Evolutionary conservation across 2,888 invertebrate species (phyloP).

Genomic region (Ornithoptera priamus): DNA sequence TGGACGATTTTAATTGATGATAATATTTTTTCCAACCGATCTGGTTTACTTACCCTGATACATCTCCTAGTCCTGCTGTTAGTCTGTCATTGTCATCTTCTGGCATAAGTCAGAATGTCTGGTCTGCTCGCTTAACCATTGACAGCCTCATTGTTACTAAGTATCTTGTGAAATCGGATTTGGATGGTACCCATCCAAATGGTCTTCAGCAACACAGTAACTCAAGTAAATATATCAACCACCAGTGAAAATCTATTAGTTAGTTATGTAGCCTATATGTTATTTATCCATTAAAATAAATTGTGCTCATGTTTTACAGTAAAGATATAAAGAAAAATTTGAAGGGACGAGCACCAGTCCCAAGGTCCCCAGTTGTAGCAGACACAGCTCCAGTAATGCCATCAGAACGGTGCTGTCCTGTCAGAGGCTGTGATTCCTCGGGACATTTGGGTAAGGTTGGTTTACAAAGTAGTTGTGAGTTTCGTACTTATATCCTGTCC

Average conservation of each 20-base stretch:
- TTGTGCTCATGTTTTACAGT: constrained; percentile 37
- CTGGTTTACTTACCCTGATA: no score
- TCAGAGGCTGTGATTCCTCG: constrained; percentile 92
- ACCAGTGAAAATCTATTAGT: background rate
- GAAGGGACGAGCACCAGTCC: constrained; percentile 43
- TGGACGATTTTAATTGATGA: no score
- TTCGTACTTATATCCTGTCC: background rate
- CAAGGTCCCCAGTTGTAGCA: constrained; percentile 50
- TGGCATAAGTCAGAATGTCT: no score
- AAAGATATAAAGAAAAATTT: constrained; percentile 59
- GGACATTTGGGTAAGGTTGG: constrained; percentile 85
- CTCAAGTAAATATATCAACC: background rate
- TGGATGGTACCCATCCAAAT: no score
- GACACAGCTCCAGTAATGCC: constrained; percentile 49
- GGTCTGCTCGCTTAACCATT: no score
- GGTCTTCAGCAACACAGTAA: no score
- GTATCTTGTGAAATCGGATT: no score
- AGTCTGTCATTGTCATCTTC: no score
- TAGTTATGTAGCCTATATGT: background rate
- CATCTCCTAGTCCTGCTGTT: no score
- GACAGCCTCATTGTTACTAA: no score
- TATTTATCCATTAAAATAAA: background rate
- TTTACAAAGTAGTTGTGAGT: constrained; percentile 6
- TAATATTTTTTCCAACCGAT: no score
- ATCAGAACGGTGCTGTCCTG: constrained; percentile 87